Evolutionary conservation across 2,888 invertebrate genomes (phyloP), one percentile per base, ranked within the genome.

Genomic region (Tethea ocularis): DNA sequence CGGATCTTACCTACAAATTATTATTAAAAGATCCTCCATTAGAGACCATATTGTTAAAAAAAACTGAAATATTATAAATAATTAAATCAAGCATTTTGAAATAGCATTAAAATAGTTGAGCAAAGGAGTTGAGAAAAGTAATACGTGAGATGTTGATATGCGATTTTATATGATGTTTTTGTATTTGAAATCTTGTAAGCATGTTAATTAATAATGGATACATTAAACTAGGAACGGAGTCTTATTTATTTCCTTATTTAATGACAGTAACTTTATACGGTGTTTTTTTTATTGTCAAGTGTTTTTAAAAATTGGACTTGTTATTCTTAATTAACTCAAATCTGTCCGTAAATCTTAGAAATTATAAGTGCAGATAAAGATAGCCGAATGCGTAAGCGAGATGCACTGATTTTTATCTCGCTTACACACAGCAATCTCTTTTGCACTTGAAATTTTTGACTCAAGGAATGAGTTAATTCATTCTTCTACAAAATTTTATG

Each of bases 121-220:
- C 33, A 36, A 54, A 7, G 6, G 13, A 53, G 13, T 33, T 54
- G 20, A 22, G n/a, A 54, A 54, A 8, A 33, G 33, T 29, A 26
- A 20, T 53, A 13, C 10, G 53, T 53, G 33, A 62, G 53, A 62
- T 67, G 68, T 67, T 71, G 61, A 65, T 64, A 66, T 57, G 63
- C 68, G 68, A 61, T 65, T 65, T 52, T 59, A 66, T 65, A 57
- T 62, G 58, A 64, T 62, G 63, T 66, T 72, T 64, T 68, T 67
- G 63, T 71, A 68, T 65, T 71, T 63, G 69, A 71, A 67, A 70
- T 69, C 65, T 69, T 62, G 66, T 70, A 64, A 61, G 69, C 64
- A 71, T 67, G 68, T 69, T 67, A 62, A 63, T 58, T 63, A 63
- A 69, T 67, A 62, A 60, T 33, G 20, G 13, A 22, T 54, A 33